Conservation (phyloP, 2,888 invertebrate species). For the Aporophyla lueneburgensis region DNA sequence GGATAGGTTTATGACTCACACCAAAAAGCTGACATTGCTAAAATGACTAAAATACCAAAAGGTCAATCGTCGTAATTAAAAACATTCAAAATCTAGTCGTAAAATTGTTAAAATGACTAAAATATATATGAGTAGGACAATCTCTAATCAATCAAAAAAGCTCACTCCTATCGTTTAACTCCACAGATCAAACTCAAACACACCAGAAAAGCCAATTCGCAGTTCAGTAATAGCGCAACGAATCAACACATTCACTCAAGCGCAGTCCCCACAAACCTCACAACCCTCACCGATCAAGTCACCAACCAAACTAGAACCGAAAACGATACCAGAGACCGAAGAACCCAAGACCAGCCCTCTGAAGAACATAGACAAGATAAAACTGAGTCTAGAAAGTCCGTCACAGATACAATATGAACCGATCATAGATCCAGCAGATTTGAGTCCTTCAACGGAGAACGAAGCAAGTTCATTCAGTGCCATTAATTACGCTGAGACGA, state of each 20-base stretch:
- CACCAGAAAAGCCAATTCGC: conserved; percentile 93
- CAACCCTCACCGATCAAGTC: conserved; percentile 73
- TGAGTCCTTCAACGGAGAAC: conserved; percentile 86
- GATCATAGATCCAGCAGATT: conserved; percentile 85
- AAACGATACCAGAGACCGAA: conserved; percentile 67
- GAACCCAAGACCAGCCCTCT: conserved; percentile 84
- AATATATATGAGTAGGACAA: no score
- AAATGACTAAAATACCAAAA: no score
- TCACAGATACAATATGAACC: conserved; percentile 89
- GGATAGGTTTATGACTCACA: no score
- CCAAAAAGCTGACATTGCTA: no score
- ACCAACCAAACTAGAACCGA: conserved; percentile 71
- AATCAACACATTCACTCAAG: conserved; percentile 89
- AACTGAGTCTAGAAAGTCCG: conserved; percentile 86
- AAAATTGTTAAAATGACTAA: no score
- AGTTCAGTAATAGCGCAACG: conserved; percentile 92
- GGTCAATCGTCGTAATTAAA: no score
- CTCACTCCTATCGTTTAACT: background rate
- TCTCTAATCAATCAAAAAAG: no score
- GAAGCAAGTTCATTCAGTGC: conserved; percentile 84
- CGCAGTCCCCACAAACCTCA: conserved; percentile 70
- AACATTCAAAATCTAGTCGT: no score
- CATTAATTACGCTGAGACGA: conserved; percentile 79
- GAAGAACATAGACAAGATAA: conserved; percentile 89
- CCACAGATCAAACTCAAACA: conserved; percentile 78